Evolutionary conservation across 1,140 invertebrate species (phyloP), one percentile per base, ranked within the genome.

Genomic region (Littorina saxatilis): DNA sequence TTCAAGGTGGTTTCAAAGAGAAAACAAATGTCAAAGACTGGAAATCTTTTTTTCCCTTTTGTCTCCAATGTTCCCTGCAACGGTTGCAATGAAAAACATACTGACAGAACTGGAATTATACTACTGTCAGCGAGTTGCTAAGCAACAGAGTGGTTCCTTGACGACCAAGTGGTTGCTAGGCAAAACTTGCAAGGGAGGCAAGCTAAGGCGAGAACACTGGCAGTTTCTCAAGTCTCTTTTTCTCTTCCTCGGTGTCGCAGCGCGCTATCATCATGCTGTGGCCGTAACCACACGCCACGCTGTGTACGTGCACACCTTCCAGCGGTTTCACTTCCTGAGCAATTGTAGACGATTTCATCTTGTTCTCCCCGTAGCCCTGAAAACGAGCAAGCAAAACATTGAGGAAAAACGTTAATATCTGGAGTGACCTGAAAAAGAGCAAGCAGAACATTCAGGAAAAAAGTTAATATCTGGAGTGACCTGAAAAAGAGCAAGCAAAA

Each of bases 291-390:
- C 97, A 96, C 13, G 96, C 92, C 23, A 98, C 94, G 68, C 95
- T 94, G 82, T 96, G 94, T 66, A 98, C 94, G 91, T 97, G 96
- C 39, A 97, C 92, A 58, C 96, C 96, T 70, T 96, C 96, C 87
- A 98, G 92, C 43, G 95, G 95, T 83, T 95, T 96, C 23, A 98
- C 96, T 93, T 98, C 97, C 92, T 96, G 96, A n/a, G 97, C 97
- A 50, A 94, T 94, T 4, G 97, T 96, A 23, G 96, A 96, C 0
- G 96, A 97, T 89, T 97, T 97, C 9, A 91, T 85, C 88, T 96
- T 95, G 89, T 96, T 95, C 86, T 98, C 97, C 17, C 97, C 97
- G 85, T 97, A 95, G 83, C 97, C 96, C 96, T 97, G 89, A 29
- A 86, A 86, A 29, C n/a, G n/a, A 79, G 5, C 23, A 23, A 23